Conservation (phyloP, 1,140 invertebrate species). For the Heliconius hewitsoni region DNA sequence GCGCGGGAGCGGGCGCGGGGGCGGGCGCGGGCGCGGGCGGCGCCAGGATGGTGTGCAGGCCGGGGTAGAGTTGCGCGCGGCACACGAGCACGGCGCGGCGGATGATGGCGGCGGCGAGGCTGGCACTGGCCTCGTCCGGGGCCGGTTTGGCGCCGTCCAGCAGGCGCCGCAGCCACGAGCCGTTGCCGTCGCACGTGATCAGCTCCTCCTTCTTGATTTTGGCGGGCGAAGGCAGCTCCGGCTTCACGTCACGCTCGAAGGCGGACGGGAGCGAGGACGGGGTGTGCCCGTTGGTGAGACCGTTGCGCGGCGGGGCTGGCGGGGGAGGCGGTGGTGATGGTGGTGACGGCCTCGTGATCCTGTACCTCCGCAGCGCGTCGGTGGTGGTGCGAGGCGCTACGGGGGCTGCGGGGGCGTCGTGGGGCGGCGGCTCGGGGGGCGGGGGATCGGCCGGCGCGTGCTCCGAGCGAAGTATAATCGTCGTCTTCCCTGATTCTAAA, state of each 20-base stretch:
- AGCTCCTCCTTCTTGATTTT: conserved; percentile 39
- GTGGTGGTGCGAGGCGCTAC: neutral
- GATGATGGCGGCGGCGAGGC: conserved; percentile 63
- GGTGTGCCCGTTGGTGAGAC: conserved; percentile 29
- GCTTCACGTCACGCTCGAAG: neutral
- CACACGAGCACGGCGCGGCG: conserved; percentile 65
- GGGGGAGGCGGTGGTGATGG: neutral
- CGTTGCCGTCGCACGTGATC: conserved; percentile 8
- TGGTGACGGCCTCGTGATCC: conserved; percentile 17
- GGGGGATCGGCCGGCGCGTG: conserved; percentile 54
- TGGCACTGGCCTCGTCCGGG: conserved; percentile 38
- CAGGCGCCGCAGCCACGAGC: conserved; percentile 38
- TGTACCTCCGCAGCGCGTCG: conserved; percentile 36
- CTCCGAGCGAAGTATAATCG: conserved; percentile 59
- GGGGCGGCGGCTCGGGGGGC: conserved; percentile 45
- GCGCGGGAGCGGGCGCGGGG: conserved; percentile 20
- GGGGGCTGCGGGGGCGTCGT: conserved; percentile 29
- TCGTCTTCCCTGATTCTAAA: conserved; percentile 55
- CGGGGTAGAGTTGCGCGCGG: conserved; percentile 83
- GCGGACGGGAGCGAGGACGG: neutral
- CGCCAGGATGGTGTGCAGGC: conserved; percentile 84
- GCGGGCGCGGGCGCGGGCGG: conserved; percentile 55
- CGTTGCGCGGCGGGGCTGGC: conserved; percentile 20
- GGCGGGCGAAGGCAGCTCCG: conserved; percentile 25
- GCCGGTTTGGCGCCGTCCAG: conserved; percentile 39